Base-by-base conservation (phyloP, 2,113 vertebrate species). In the Callipepla californica region DNA sequence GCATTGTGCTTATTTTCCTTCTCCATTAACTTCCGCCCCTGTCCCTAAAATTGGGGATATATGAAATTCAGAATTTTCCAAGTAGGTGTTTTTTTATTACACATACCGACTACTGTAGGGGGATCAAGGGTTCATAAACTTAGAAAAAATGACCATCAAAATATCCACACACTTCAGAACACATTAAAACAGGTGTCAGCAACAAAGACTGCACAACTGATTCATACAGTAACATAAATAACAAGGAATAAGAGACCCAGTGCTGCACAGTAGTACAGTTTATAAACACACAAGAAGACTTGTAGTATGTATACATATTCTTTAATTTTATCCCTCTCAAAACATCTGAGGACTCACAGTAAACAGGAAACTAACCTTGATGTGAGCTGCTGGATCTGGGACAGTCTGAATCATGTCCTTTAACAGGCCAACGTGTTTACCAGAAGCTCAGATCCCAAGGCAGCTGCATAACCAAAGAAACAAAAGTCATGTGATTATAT, bases 371-470 rank as follows among this genome's bases (percentile, higher is more conserved):
- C 97, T 97, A 97, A 98, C 98, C 98, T 98, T 97, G 97, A 98
- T 97, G 88, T 98, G 96, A 95, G 96, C 97, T 97, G 97, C 97
- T 96, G 98, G 97, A 96, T 98, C 98, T 62, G 97, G 97, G 96
- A 98, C 98, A 98, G 97, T 98, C 96, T 98, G 98, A 97, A 98
- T 97, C 98, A 98, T 98, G 98, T 97, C 98, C 98, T 98, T 97
- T 70, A 93, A 86, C 58, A 92, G 92, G 94, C 88, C 92, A 95
- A 28, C 8, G 58, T 90, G 58, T 81, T 95, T 87, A 96, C 80
- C 96, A 96, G 89, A 94, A 90, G 40, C 69, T 94, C 91, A 96
- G 96, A 95, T 94, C 94, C 91, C 36, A 69, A 85, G 80, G 88
- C 80, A 96, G 94, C 98, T 97, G 83, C 78, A 91, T 66, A 94